phyloP scores from a whole-genome alignment of 2,797 vertebrate genomes.

The Florisuga fusca region DNA sequence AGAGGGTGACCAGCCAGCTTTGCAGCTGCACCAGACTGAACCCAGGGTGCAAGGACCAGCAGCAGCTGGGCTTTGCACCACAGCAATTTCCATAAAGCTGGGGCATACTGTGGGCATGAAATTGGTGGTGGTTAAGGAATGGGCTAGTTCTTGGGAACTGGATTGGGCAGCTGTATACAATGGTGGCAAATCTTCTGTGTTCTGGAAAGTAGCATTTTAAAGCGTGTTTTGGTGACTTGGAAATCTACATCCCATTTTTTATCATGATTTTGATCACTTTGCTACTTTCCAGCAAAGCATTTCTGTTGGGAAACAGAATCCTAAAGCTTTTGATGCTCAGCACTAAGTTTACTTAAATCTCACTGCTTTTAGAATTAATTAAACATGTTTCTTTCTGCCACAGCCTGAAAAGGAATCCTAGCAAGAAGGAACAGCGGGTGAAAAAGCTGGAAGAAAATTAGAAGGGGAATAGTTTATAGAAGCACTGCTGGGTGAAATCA shows the following conservation, averaged over 20 bases:
- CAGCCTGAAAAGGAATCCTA: background rate
- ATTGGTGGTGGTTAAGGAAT: background rate
- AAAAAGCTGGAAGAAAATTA: slow-evolving; percentile 25
- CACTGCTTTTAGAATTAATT: background rate
- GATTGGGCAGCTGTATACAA: background rate
- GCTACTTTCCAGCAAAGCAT: background rate
- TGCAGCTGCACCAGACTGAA: background rate
- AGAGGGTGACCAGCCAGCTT: background rate
- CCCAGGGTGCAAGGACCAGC: background rate
- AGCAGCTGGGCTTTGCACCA: background rate
- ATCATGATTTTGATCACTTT: background rate
- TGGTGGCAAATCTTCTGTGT: background rate
- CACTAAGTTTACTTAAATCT: background rate
- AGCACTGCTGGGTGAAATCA: slow-evolving; percentile 6
- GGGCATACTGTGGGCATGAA: background rate
- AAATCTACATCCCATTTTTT: background rate
- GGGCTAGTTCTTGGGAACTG: background rate
- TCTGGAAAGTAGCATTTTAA: background rate
- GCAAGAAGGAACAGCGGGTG: background rate
- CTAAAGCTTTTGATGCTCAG: background rate
- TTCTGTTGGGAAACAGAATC: background rate
- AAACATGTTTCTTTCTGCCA: background rate
- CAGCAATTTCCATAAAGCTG: background rate
- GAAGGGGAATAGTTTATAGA: background rate
- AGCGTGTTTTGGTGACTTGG: background rate